Conservation (phyloP, 1,140 invertebrate species). For the Halyomorpha halys region DNA sequence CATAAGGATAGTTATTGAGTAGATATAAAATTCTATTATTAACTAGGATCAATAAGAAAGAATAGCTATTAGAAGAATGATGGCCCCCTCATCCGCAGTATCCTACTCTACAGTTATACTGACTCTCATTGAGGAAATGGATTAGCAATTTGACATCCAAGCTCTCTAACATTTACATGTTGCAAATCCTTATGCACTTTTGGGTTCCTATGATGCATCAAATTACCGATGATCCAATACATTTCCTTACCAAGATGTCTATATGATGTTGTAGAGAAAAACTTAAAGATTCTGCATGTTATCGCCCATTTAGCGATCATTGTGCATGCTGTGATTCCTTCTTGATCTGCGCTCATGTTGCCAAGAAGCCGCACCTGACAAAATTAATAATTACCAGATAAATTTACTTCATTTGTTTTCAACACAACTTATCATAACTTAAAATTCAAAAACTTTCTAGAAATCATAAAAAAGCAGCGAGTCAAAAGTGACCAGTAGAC, state of each 20-base stretch:
- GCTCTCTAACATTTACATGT: slow-evolving; percentile 1
- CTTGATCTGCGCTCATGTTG: slow-evolving; percentile 7
- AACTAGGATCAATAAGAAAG: too few species aligned
- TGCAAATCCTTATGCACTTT: not conserved
- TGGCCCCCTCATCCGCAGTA: too few species aligned
- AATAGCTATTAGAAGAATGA: too few species aligned
- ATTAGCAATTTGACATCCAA: not conserved
- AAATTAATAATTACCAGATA: not conserved
- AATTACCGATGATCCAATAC: slow-evolving; percentile 2
- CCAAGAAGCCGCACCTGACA: not conserved
- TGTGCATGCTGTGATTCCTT: not conserved
- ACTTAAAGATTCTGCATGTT: not conserved
- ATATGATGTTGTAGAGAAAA: not conserved
- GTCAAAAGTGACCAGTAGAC: too few species aligned
- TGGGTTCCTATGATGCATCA: not conserved
- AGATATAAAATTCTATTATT: too few species aligned
- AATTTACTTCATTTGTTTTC: not conserved
- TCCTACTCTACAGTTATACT: too few species aligned
- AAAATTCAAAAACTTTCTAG: not conserved
- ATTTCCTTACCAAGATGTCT: slow-evolving; percentile 5
- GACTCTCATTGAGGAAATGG: not conserved
- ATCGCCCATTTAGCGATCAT: not conserved
- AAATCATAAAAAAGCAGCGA: too few species aligned
- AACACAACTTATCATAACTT: not conserved
- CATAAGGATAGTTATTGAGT: too few species aligned